These are phyloP conservation scores for Rhipidura dahli DNA, from an alignment of 2,113 vertebrate species.

Conservation along the genomic window DNA sequence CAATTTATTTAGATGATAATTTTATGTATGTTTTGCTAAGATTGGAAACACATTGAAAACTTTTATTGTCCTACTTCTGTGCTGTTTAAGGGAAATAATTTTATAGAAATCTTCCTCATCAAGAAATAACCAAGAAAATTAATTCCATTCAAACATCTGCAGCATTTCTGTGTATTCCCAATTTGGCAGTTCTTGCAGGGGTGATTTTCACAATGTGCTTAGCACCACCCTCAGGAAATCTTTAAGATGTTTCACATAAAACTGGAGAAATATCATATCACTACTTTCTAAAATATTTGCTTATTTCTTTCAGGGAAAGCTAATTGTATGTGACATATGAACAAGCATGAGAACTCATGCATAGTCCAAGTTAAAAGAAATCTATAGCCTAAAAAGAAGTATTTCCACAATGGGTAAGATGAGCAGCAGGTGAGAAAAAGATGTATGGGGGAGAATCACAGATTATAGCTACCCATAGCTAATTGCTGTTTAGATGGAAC, in stretches of 20 bases:
- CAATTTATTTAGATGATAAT: background rate
- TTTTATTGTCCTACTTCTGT: background rate
- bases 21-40: background rate
- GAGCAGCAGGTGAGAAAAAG: conserved; percentile 53
- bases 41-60: background rate
- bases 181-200: background rate
- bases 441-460: background rate
- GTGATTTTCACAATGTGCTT: conserved; percentile 25
- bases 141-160: conserved; percentile 5
- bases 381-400: background rate
- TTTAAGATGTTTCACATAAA: background rate
- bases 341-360: background rate
- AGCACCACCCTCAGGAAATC: conserved; percentile 48
- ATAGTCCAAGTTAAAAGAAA: background rate
- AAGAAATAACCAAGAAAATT: background rate
- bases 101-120: background rate
- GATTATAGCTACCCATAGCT: conserved; percentile 15
- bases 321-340: background rate
- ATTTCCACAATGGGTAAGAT: background rate
- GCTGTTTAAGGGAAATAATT: background rate
- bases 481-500: conserved; percentile 49
- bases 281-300: background rate
- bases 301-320: background rate
- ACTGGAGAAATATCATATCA: background rate
- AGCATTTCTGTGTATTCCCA: background rate